Evolutionary conservation across 2,797 vertebrate genomes (phyloP).

Genomic region (Geranospiza caerulescens): DNA sequence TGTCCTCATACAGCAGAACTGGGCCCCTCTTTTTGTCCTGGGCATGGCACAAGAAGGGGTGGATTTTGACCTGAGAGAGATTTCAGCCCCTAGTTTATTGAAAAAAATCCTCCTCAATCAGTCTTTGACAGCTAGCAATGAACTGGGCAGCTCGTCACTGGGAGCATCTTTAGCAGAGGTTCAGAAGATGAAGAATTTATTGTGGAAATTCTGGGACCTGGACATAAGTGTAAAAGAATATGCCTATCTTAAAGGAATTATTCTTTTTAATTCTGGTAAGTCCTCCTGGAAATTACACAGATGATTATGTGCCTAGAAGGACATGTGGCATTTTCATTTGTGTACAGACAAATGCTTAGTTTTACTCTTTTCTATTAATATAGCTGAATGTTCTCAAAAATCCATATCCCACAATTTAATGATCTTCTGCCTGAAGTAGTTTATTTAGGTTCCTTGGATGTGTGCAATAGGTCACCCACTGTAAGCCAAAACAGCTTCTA

Average conservation of each 20-base stretch:
- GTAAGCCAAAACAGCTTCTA: not conserved
- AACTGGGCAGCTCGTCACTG: not conserved
- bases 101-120: slow-evolving; percentile 61
- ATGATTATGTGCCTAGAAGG: not conserved
- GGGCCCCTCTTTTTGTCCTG: slow-evolving; percentile 58
- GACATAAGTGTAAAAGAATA: slow-evolving; percentile 59
- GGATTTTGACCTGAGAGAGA: slow-evolving; percentile 56
- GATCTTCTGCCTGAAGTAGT: not conserved
- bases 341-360: not conserved
- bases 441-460: not conserved
- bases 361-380: not conserved
- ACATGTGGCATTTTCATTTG: not conserved
- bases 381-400: not conserved
- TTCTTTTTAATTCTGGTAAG: slow-evolving; percentile 65
- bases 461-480: not conserved
- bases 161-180: slow-evolving; percentile 10
- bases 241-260: slow-evolving; percentile 66
- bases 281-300: not conserved
- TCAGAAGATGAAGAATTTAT: slow-evolving; percentile 48
- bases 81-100: slow-evolving; percentile 44
- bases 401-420: not conserved
- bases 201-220: slow-evolving; percentile 57
- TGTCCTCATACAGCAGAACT: slow-evolving; percentile 41
- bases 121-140: not conserved
- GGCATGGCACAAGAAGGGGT: slow-evolving; percentile 61